phyloP scores from a whole-genome alignment of 2,797 vertebrate genomes.

The Pristis pectinata region DNA sequence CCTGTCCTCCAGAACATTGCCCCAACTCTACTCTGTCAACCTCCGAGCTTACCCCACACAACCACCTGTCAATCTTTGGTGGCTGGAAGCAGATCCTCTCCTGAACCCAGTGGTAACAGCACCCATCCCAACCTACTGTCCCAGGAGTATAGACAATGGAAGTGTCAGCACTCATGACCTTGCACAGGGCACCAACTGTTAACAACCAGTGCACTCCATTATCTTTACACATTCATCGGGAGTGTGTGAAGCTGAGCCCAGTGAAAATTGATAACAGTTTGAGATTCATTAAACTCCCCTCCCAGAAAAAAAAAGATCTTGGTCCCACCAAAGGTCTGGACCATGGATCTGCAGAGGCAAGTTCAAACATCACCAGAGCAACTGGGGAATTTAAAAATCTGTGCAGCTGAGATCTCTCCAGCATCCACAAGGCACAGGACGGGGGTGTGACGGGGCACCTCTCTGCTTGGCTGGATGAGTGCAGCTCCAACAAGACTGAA shows the following conservation, averaged over 20 bases:
- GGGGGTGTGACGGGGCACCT: too few relatives aligned
- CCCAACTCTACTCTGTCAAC: background rate
- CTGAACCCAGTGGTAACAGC: background rate
- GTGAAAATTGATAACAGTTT: background rate
- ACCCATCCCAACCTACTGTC: too few relatives aligned
- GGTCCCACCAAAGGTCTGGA: too few relatives aligned
- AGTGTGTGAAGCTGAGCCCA: background rate
- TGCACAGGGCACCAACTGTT: background rate
- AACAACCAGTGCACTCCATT: background rate
- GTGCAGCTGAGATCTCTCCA: too few relatives aligned
- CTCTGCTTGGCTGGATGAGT: too few relatives aligned
- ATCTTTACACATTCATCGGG: background rate
- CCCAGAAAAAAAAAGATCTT: too few relatives aligned
- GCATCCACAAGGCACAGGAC: too few relatives aligned
- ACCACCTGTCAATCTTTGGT: background rate
- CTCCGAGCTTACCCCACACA: background rate
- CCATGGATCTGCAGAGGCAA: too few relatives aligned
- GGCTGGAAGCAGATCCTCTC: background rate
- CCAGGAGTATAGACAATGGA: background rate
- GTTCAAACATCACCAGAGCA: too few relatives aligned
- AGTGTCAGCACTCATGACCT: background rate
- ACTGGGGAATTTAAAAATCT: too few relatives aligned
- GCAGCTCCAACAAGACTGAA: too few relatives aligned
- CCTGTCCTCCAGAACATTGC: background rate
- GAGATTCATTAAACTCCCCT: background rate